Conservation (phyloP, 2,797 vertebrate species). For the Paramormyrops hopkinsi region DNA sequence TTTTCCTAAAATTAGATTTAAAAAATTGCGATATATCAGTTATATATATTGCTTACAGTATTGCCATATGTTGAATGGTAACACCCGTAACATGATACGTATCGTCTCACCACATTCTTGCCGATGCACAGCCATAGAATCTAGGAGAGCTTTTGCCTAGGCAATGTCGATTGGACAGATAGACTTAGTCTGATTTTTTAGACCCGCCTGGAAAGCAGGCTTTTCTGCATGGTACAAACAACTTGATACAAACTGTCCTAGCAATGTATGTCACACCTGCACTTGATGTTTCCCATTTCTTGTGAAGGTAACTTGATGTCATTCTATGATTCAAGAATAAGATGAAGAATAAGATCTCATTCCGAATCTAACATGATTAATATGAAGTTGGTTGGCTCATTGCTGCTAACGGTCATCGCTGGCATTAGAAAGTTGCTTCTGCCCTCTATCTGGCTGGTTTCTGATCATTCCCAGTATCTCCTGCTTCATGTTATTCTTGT, state of each 20-base stretch:
- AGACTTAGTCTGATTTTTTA: not conserved
- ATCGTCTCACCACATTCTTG: not conserved
- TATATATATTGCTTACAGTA: not conserved
- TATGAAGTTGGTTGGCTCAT: no score
- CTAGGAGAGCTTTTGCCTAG: not conserved
- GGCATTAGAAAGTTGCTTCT: not conserved
- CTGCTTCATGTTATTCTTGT: not conserved
- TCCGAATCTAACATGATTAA: no score
- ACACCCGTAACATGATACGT: not conserved
- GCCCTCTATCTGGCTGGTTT: not conserved
- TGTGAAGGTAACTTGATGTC: not conserved
- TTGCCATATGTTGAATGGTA: not conserved
- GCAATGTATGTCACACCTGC: not conserved
- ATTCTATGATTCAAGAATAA: not conserved
- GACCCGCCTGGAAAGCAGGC: not conserved
- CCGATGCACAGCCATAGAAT: not conserved
- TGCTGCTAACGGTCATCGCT: not conserved
- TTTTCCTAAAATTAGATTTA: not conserved
- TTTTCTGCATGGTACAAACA: not conserved
- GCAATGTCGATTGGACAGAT: not conserved
- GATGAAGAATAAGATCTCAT: no score
- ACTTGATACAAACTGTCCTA: not conserved
- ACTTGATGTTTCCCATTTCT: not conserved
- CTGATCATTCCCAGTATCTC: not conserved
- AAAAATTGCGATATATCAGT: not conserved